phyloP scores from a whole-genome alignment of 2,888 invertebrate species.

The Silvanus unidentatus region DNA sequence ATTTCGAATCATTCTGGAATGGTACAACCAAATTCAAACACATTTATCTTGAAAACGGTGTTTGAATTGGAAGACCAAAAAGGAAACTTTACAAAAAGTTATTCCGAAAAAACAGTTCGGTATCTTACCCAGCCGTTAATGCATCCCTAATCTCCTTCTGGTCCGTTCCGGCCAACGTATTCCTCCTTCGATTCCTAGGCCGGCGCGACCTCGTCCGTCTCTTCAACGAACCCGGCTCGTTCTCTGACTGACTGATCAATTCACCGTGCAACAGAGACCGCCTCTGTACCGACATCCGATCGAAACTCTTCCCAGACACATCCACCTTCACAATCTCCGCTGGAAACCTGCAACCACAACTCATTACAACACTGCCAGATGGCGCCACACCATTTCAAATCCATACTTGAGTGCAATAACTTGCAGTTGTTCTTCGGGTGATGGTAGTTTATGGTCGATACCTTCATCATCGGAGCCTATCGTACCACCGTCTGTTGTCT shows the following conservation, averaged over 20 bases:
- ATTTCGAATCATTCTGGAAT: too few relatives aligned
- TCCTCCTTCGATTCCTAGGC: conserved; percentile 77
- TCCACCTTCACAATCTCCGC: conserved; percentile 86
- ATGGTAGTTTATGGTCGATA: conserved; percentile 79
- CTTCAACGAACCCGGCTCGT: conserved; percentile 49
- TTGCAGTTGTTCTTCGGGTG: conserved; percentile 80
- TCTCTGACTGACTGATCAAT: conserved; percentile 26
- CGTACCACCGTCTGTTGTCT: conserved; percentile 47
- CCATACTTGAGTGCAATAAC: conserved; percentile 75
- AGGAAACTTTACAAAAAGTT: too few relatives aligned
- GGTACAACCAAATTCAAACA: too few relatives aligned
- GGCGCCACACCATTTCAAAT: too few relatives aligned
- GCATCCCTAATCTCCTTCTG: conserved; percentile 84
- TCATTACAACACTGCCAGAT: background rate
- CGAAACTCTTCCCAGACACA: conserved; percentile 80
- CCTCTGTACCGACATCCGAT: conserved; percentile 80
- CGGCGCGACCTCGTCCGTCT: conserved; percentile 68
- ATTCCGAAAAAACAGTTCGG: too few relatives aligned
- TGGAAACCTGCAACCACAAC: conserved; percentile 62
- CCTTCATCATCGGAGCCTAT: conserved; percentile 60
- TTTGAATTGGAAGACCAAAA: too few relatives aligned
- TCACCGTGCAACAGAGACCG: conserved; percentile 68
- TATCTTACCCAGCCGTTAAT: conserved; percentile 62
- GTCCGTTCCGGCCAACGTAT: conserved; percentile 87
- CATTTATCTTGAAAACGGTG: too few relatives aligned